Percentiles rank a stretch among this genome's conserved stretches.
Evolutionary conservation across 2,888 invertebrate species (phyloP).

Genomic region (Anoncus sp.): DNA sequence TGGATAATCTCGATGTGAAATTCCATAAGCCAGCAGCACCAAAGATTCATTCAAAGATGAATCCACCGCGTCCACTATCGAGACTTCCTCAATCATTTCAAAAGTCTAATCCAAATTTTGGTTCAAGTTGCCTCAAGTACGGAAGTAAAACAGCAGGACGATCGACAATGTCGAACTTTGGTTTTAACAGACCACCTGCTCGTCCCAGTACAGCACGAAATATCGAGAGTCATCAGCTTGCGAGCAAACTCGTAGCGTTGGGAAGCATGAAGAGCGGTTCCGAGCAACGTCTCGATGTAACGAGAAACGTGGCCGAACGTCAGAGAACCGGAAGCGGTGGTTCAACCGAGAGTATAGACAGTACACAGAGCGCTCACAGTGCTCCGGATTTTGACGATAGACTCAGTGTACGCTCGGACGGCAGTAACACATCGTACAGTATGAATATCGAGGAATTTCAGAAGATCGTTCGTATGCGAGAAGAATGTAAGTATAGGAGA

Average conservation of each 20-base stretch:
- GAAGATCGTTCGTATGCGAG: slow-evolving; percentile 75
- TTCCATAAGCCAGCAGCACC: slow-evolving; percentile 64
- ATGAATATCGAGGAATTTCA: slow-evolving; percentile 75
- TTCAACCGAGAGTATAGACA: slow-evolving; percentile 81
- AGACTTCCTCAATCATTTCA: slow-evolving; percentile 79
- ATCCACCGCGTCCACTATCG: slow-evolving; percentile 71
- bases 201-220: slow-evolving; percentile 74
- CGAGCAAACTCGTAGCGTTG: slow-evolving; percentile 70
- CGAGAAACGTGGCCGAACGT: slow-evolving; percentile 70
- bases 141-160: slow-evolving; percentile 43
- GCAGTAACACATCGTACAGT: slow-evolving; percentile 76
- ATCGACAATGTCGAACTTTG: slow-evolving; percentile 65
- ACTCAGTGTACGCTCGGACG: slow-evolving; percentile 79
- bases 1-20: slow-evolving; percentile 65
- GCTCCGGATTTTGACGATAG: slow-evolving; percentile 81
- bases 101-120: slow-evolving; percentile 81
- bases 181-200: slow-evolving; percentile 71
- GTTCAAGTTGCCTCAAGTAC: slow-evolving; percentile 63
- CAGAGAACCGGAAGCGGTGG: slow-evolving; percentile 70
- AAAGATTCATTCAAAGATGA: slow-evolving; percentile 66
- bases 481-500: slow-evolving; percentile 72
- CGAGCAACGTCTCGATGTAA: slow-evolving; percentile 75
- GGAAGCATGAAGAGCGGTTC: slow-evolving; percentile 76
- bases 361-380: slow-evolving; percentile 79
- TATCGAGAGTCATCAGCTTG: slow-evolving; percentile 64